Base-by-base conservation (phyloP, 2,888 invertebrate genomes). In the Melinaea menophilus region DNA sequence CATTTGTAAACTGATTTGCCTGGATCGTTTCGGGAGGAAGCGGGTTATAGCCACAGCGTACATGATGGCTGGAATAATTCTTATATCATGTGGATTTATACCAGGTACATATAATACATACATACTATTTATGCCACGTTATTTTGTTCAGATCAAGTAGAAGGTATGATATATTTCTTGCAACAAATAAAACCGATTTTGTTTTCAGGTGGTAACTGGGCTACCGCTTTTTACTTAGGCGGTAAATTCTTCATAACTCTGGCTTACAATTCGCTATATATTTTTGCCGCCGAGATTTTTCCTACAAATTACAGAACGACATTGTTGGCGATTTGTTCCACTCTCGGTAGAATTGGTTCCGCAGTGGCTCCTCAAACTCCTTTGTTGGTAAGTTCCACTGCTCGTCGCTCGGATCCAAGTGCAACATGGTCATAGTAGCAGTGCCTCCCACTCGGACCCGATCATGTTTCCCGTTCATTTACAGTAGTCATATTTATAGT, bases 211-310 rank as follows among this genome's bases (percentile, higher is more conserved):
- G 85, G 94, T 79, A 88, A 75, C 77, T 91, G 81, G 76, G 91
- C 92, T 0, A 79, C 94, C 63, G 75, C 90, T 0, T 80, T 93
- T 51, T 94, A 93, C 74, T 83, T 94, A 11, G 87, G 92, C 1
- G 94, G 94, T 0, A 94, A 94, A 81, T 93, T 93, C 81, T 94
- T 93, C 75, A 93, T 94, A 58, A 94, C 94, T 0, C 88, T 92
- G 54, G 93, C 94, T 0, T 94, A 94, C 78, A 92, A 93, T 48
- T 91, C 93, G 0, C 77, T 93, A n/a, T 94, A 94, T 75, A 92
- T 94, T 37, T 93, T 93, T 72, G 94, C 94, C 0, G 93, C 94
- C 11, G 94, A 94, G 82, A 92, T 94, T 63, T 94, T 94, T 75
- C 94, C 94, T 0, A 94, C 94, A 0, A 92, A 92, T 71, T 88